phyloP scores from a whole-genome alignment of 2,113 vertebrate genomes.

The Clinocottus analis region DNA sequence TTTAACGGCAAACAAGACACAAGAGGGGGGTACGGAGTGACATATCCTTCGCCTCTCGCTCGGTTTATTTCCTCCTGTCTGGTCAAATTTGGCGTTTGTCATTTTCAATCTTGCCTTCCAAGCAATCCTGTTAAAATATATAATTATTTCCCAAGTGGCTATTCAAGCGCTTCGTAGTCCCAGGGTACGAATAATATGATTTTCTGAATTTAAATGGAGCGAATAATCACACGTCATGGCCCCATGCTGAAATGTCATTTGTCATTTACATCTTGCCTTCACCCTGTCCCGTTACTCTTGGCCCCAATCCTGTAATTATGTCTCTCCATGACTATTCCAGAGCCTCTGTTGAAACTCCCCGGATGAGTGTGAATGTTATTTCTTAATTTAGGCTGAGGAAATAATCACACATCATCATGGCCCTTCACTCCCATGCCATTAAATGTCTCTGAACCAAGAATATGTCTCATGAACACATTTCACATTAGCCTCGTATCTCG shows the following conservation, averaged over 20 bases:
- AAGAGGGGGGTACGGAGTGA: not conserved
- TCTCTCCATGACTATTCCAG: not conserved
- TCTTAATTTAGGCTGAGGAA: not conserved
- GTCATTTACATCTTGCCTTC: slow-evolving; percentile 1
- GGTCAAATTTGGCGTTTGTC: not conserved
- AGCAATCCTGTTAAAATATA: not conserved
- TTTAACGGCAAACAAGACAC: not conserved
- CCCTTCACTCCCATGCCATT: not conserved
- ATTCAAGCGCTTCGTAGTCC: not conserved
- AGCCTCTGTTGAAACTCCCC: not conserved
- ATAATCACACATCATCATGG: not conserved
- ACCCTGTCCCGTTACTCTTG: not conserved
- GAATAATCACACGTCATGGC: not conserved
- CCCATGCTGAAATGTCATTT: not conserved
- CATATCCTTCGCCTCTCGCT: not conserved
- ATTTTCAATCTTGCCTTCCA: not conserved
- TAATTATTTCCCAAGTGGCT: not conserved
- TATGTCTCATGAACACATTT: not conserved
- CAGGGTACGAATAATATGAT: not conserved
- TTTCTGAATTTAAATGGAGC: not conserved
- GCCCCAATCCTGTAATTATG: not conserved
- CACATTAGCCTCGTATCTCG: not conserved
- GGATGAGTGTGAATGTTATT: not conserved
- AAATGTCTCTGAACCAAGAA: not conserved
- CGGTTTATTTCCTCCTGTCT: not conserved